Evolutionary conservation across 2,797 vertebrate species (phyloP), one percentile per base, ranked within the genome.

Genomic region (Malacoraja senta): DNA sequence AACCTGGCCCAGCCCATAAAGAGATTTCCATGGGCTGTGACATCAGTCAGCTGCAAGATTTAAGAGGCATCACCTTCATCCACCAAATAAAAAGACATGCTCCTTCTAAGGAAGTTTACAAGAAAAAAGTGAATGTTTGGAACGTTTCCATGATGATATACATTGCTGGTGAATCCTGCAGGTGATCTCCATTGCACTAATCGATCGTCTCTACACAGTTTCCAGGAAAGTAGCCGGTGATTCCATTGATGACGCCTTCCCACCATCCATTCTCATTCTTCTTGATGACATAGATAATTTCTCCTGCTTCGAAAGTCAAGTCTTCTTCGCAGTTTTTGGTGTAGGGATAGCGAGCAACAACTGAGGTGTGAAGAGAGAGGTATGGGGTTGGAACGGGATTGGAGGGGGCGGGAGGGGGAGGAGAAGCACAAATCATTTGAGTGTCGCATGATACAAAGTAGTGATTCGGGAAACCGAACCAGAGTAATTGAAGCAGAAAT

Each of bases 261-360:
- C 94, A 97, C 97, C 97, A 97, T 91, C 96, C 96, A 0, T 96
- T 77, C 1, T 95, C 94, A 29, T 95, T 95, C 94, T 94, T 96
- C 94, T 68, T 94, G 0, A 93, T 96, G 94, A 97, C 35, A 86
- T 95, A 96, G 93, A 97, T 94, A 94, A 96, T 10, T 15, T 96
- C 96, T 0, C 96, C 96, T 81, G 95, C 93, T 0, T 93, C 8
- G 81, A 97, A 94, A 3, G 94, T 63, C 93, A 97, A 94, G 81
- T 97, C 96, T 0, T 95, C 96, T 0, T 95, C 94, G 68, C 96
- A 96, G 0, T 84, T 93, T 0, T 94, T 94, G 63, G 95, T 92
- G 0, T 96, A 97, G 94, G 19, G 93, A 94, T 96, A 97, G 35
- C 96, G 95, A 77, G 95, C 97, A 95, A 96, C 95, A 95, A 97